Evolutionary conservation across 2,113 vertebrate species (phyloP), one percentile per base, ranked within the genome.

Genomic region (Xenus cinereus): DNA sequence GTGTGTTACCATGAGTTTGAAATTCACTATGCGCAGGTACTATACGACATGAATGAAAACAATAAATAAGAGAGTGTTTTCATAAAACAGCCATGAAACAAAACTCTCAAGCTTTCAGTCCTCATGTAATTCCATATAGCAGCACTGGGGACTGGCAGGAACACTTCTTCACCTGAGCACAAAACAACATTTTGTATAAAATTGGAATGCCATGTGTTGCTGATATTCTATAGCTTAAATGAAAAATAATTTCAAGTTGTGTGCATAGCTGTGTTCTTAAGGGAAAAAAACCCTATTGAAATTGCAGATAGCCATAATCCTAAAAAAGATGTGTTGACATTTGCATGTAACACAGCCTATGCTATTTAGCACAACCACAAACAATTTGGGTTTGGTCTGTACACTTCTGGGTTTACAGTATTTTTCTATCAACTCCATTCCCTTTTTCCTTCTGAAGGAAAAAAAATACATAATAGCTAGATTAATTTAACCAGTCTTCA

Each of bases 251-350:
- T 27, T 27, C 5, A 51, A 5, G 13, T 15, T 6, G 19, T 5
- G 21, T 1, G 23, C 16, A 8, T 30, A 15, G 20, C 19, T 28
- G 33, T 23, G 28, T 3, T 56, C 63, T 57, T 16, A 19, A 14
- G 1, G 16, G 1, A 2, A 21, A 7, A 21, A 57, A 15, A 20
- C 4, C 1, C 9, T 10, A 53, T 3, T 3, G 4, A 21, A 35
- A 39, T 45, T 18, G 27, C 28, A n/a, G 53, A 14, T 16, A 62
- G 10, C 7, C 12, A 0, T 19, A 53, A 26, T 37, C 37, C 27
- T 48, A 22, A 43, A 16, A 35, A 23, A 46, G 12, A 5, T 12
- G 6, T 5, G 4, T 26, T 72, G 54, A 43, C 23, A 27, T 33
- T 15, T 27, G 26, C 53, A 37, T 71, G 66, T 87, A 62, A 50